Percentiles rank a stretch among this genome's conserved stretches.
phyloP scores from a whole-genome alignment of 2,888 invertebrate species.

The Polymixis lichenea region DNA sequence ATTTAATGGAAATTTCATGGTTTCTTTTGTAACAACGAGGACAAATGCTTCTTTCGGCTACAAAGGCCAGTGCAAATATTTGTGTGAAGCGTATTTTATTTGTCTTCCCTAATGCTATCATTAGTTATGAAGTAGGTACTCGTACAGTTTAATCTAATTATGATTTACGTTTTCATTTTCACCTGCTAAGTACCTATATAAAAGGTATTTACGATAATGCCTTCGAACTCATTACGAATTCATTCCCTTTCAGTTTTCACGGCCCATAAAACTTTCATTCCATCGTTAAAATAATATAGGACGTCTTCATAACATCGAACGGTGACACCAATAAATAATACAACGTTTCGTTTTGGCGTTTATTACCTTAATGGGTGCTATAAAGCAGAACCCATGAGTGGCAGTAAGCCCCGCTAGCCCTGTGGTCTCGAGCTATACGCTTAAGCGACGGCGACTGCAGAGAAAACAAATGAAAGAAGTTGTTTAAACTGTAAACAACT shows the following conservation, averaged over 20 bases:
- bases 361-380: neutral
- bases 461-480: neutral
- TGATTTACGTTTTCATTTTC: slow-evolving; percentile 15
- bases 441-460: neutral
- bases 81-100: neutral
- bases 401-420: neutral
- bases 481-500: too few relatives aligned
- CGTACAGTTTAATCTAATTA: slow-evolving; percentile 1
- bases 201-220: slow-evolving; percentile 16
- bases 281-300: slow-evolving; percentile 42
- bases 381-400: neutral
- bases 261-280: slow-evolving; percentile 31
- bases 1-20: too few relatives aligned
- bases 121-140: neutral
- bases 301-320: slow-evolving; percentile 22
- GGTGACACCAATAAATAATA: slow-evolving; percentile 22
- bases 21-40: neutral
- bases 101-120: neutral
- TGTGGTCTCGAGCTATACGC: too few relatives aligned
- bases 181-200: slow-evolving; percentile 5
- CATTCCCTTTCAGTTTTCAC: slow-evolving; percentile 26
- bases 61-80: neutral
- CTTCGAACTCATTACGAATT: slow-evolving; percentile 14
- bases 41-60: neutral
- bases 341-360: slow-evolving; percentile 1